Evolutionary conservation across 2,113 vertebrate genomes (phyloP), one percentile per base, ranked within the genome.

Genomic region (Mustela lutreola): DNA sequence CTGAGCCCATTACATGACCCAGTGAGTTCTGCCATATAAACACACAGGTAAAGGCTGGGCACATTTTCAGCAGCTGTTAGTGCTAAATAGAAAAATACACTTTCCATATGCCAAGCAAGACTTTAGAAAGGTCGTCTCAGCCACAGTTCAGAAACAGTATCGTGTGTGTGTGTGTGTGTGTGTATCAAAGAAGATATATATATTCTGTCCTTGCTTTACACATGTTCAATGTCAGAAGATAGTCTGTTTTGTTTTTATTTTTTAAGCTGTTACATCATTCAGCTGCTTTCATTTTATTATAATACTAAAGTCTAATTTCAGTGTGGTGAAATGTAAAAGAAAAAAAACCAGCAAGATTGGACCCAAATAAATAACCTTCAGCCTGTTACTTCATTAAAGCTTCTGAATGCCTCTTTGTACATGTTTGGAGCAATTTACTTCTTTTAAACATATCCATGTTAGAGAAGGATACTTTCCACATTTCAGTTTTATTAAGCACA

Each of bases 281-380:
- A 97, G 36, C 26, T 95, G 11, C 60, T 90, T 97, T 94, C 71
- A 86, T 95, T 87, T 97, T 90, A 93, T 95, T 73, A 70, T 80
- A 96, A 93, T 91, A 97, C 94, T 95, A 63, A 83, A 94, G 28
- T 65, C 26, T n/a, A 96, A 63, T 95, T 86, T 96, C 67, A 90
- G 56, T 45, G 10, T 56, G 36, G 33, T 80, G 48, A 91, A 96
- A 91, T 79, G 26, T 62, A 58, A 87, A 89, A 91, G n/a, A 5
- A 50, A 62, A 39, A 87, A 53, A 76, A 28, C 16, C 65, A 36
- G n/a, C 67, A 21, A 65, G 1, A 53, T 31, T 24, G 22, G 88
- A 15, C 8, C 50, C 65, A 91, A 91, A 88, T 89, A 95, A 95
- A 96, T 91, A 94, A 89, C 2, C 21, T 78, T 96, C 75, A 90